Evolutionary conservation across 1,140 invertebrate genomes (phyloP).

Genomic region (Cardiocondyla obscurior): DNA sequence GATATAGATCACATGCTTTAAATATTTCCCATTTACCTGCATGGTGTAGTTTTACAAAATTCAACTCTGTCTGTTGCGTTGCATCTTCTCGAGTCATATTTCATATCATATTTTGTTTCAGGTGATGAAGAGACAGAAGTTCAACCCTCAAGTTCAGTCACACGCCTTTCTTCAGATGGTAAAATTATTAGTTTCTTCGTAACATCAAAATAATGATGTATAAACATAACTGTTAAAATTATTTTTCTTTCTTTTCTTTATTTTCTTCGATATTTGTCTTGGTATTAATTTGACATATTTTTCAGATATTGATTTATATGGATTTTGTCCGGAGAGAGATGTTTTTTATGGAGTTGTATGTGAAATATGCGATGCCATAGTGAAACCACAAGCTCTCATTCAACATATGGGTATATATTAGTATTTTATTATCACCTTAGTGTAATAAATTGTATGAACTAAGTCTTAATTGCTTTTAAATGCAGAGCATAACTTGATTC

Average conservation of each 20-base stretch:
- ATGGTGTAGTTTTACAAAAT: too few species aligned
- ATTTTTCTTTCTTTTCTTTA: not conserved
- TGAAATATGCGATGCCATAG: slow-evolving; percentile 86
- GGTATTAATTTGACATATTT: slow-evolving; percentile 58
- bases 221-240: not conserved
- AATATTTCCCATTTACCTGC: not conserved
- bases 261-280: not conserved
- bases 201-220: not conserved
- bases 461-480: not conserved
- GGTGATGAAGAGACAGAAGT: slow-evolving; percentile 81
- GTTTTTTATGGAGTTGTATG: slow-evolving; percentile 87
- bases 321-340: slow-evolving; percentile 87
- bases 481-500: not conserved
- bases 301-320: slow-evolving; percentile 86
- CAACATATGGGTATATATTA: slow-evolving; percentile 85
- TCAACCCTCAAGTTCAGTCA: slow-evolving; percentile 79
- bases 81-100: too few species aligned
- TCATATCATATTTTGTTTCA: too few species aligned
- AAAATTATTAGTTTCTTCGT: slow-evolving; percentile 4
- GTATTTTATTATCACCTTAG: slow-evolving; percentile 43
- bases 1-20: too few species aligned
- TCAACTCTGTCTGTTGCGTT: too few species aligned
- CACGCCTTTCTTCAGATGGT: slow-evolving; percentile 81
- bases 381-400: slow-evolving; percentile 86
- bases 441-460: not conserved